Base-by-base conservation (phyloP, 2,888 invertebrate genomes). In the Teinopalpus imperialis region DNA sequence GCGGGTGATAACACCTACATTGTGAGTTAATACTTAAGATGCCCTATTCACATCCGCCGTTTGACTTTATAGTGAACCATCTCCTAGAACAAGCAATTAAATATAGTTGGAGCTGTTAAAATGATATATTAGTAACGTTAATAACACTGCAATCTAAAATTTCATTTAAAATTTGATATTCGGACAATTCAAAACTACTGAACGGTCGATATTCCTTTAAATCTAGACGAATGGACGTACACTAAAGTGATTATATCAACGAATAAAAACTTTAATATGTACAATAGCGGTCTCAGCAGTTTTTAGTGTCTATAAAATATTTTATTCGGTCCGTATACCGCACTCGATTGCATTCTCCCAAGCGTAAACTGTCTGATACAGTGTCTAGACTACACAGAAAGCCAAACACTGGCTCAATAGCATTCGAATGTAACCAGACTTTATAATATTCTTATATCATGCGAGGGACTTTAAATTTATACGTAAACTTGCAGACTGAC, bases 341-440 rank as follows among this genome's bases (percentile, higher is more conserved):
- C 47, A 13, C 24, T 34, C 41, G 36, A 48, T 30, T 48, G 53
- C 54, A 52, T 49, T 52, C 47, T 46, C 51, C 51, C 51, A 52
- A 51, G 52, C 49, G 54, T 43, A 58, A 63, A 63, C 63, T 58
- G 65, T 68, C 64, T 70, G 62, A 54, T 57, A 54, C 57, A 51
- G 26, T 46, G 71, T 70, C 72, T 69, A 72, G 72, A 69, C 72
- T 69, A 72, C 71, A 69, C 70, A 39, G 29, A 26, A 41, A 35
- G 35, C 29, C 45, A 41, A 41, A 47, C 41, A 36, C 16, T 2
- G 34, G 34, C 29, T 14, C 29, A 2, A 21, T 43, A 36, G 6
- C 14, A 30, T 18, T 21, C 13, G 21, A 34, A 40, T 23, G 34
- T 45, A 29, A 40, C 2, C 40, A 23, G 10, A 8, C 30, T 21